A percentile compares a stretch with the other conserved stretches of the same genome.
Conservation (phyloP, 2,797 vertebrate species). For the Enteromius unitaeniatus region DNA sequence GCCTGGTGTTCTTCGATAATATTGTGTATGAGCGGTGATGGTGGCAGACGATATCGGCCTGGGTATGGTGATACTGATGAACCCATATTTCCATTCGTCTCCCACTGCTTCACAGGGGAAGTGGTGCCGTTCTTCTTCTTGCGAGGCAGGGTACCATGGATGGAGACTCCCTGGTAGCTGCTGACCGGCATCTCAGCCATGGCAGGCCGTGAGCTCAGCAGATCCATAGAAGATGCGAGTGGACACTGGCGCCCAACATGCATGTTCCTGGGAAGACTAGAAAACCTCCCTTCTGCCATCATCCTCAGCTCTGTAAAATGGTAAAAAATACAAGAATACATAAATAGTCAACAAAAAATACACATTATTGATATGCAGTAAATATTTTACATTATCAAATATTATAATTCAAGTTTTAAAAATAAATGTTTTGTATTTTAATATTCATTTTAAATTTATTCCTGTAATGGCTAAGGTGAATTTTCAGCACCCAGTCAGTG, state of each 20-base stretch:
- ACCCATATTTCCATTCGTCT: constrained; percentile 71
- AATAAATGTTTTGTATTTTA: neutral
- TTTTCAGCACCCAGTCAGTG: neutral
- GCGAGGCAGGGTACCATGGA: constrained; percentile 94
- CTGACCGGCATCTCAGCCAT: constrained; percentile 70
- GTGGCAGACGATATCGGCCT: constrained; percentile 69
- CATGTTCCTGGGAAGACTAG: constrained; percentile 88
- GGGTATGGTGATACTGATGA: constrained; percentile 63
- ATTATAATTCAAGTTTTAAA: neutral
- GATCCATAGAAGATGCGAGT: constrained; percentile 92
- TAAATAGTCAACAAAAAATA: neutral
- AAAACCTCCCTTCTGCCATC: constrained; percentile 95
- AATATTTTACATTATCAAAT: neutral
- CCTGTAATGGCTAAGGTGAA: neutral
- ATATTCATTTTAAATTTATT: neutral
- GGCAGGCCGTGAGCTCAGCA: constrained; percentile 83
- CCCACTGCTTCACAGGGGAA: constrained; percentile 71
- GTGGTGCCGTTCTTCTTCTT: constrained; percentile 82
- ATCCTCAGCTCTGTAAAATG: constrained; percentile 83
- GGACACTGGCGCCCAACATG: constrained; percentile 84
- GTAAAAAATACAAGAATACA: neutral
- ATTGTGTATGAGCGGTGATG: constrained; percentile 77
- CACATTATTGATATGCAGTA: neutral
- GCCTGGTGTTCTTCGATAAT: constrained; percentile 81
- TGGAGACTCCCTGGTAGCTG: constrained; percentile 84